Evolutionary conservation across 2,113 vertebrate species (phyloP).

Genomic region (Tenebrosternarchus preto): DNA sequence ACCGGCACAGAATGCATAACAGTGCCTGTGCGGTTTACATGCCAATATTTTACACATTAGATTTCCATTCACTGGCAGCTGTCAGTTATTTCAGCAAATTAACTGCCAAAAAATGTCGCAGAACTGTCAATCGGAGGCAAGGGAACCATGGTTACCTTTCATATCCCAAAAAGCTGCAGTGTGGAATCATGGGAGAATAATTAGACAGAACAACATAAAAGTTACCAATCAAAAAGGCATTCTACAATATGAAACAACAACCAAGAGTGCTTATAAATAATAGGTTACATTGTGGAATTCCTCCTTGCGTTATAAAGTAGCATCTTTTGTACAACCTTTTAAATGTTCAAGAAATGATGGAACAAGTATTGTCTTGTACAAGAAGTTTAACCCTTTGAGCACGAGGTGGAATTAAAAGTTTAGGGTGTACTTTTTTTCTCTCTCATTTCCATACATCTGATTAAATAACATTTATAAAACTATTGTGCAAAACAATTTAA

Average conservation of each 20-base stretch:
- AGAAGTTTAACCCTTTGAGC: slow-evolving; percentile 99
- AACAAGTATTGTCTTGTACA: slow-evolving; percentile 83
- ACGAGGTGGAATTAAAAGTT: slow-evolving; percentile 82
- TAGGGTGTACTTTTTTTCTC: slow-evolving; percentile 63
- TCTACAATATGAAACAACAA: slow-evolving; percentile 90
- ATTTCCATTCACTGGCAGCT: slow-evolving; percentile 94
- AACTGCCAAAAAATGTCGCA: slow-evolving; percentile 93
- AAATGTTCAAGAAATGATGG: slow-evolving; percentile 90
- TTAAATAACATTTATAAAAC: slow-evolving; percentile 85
- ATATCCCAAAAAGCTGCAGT: slow-evolving; percentile 96
- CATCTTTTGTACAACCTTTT: slow-evolving; percentile 95
- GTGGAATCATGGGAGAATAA: slow-evolving; percentile 95
- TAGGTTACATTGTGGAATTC: slow-evolving; percentile 88
- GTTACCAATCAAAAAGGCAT: slow-evolving; percentile 89
- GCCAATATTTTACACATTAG: slow-evolving; percentile 97
- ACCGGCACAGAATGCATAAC: slow-evolving; percentile 91
- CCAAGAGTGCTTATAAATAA: slow-evolving; percentile 92
- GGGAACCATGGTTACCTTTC: slow-evolving; percentile 99
- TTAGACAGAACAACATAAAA: slow-evolving; percentile 87
- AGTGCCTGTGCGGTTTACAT: slow-evolving; percentile 98
- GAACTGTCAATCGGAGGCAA: slow-evolving; percentile 89
- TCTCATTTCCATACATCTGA: slow-evolving; percentile 70
- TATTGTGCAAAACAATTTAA: slow-evolving; percentile 95
- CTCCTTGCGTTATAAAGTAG: slow-evolving; percentile 91
- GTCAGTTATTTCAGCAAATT: slow-evolving; percentile 98